Evolutionary conservation across 2,113 vertebrate species (phyloP).

Genomic region (Pteruthius melanotis): DNA sequence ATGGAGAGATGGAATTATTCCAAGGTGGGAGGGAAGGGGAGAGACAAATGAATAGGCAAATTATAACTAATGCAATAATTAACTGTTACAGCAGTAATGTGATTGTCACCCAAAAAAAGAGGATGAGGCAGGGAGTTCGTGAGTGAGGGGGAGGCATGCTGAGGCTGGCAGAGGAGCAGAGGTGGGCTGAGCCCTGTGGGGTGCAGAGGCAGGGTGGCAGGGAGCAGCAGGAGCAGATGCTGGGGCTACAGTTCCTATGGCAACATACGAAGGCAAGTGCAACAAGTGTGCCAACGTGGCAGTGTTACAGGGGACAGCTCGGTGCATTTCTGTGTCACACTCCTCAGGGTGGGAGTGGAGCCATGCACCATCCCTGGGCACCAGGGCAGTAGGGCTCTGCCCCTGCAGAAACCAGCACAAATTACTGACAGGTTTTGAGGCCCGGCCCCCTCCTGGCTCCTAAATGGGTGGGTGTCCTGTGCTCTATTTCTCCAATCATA

Average conservation of each 20-base stretch:
- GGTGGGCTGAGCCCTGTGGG: background rate
- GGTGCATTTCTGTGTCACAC: fast-evolving
- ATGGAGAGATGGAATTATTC: background rate
- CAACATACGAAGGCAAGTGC: background rate
- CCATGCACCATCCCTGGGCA: fast-evolving
- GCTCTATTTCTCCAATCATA: background rate
- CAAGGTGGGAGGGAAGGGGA: background rate
- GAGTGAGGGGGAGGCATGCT: background rate
- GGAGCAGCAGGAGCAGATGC: background rate
- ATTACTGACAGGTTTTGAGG: background rate
- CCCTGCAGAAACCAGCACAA: background rate
- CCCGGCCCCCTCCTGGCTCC: background rate
- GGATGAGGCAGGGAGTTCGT: background rate
- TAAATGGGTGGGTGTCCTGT: background rate
- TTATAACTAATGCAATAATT: slow-evolving; percentile 26
- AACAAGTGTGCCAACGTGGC: background rate
- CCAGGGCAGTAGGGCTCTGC: too few species aligned
- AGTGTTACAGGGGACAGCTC: background rate
- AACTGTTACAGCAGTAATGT: background rate
- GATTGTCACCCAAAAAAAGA: background rate
- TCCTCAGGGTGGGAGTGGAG: background rate
- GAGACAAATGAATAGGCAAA: slow-evolving; percentile 3
- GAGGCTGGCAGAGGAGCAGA: background rate
- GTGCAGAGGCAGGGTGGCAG: background rate
- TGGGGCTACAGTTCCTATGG: slow-evolving; percentile 34